These are phyloP conservation scores for Atopsyche davidsoni DNA, from an alignment of 1,140 invertebrate species.

Conservation along the genomic window DNA sequence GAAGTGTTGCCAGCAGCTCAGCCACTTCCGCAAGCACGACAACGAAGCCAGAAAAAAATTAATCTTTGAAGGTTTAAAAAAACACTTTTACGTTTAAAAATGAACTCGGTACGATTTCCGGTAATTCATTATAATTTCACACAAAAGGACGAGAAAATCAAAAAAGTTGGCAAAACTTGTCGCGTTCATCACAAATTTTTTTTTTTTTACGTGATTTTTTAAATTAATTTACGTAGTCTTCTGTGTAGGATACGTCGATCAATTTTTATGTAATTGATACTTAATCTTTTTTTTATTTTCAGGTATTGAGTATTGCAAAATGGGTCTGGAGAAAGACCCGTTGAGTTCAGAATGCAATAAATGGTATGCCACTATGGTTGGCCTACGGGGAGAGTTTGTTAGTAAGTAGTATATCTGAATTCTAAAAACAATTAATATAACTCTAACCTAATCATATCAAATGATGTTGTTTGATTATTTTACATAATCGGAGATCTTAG, in stretches of 20 bases:
- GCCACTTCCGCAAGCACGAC: slow-evolving; percentile 31
- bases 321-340: slow-evolving; percentile 51
- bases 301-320: slow-evolving; percentile 57
- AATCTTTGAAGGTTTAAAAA: slow-evolving; percentile 51
- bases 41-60: slow-evolving; percentile 49
- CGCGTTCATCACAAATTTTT: background rate
- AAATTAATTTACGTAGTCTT: no score
- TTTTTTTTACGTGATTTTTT: background rate
- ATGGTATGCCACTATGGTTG: slow-evolving; percentile 72
- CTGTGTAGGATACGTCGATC: no score
- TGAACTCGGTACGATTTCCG: background rate
- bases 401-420: slow-evolving; percentile 26
- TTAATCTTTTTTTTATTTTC: slow-evolving; percentile 23
- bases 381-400: slow-evolving; percentile 36
- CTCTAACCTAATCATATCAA: background rate
- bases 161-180: background rate
- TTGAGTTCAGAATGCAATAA: slow-evolving; percentile 62
- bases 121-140: background rate
- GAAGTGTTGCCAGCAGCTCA: slow-evolving; percentile 55
- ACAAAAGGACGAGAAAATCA: background rate
- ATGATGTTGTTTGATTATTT: background rate
- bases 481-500: background rate
- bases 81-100: slow-evolving; percentile 9
- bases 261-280: no score
- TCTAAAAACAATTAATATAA: background rate